Percentiles rank a stretch among this genome's conserved stretches.
These are phyloP conservation scores for Ammodramus savannarum DNA, from an alignment of 2,113 vertebrate species.

Conservation along the genomic window DNA sequence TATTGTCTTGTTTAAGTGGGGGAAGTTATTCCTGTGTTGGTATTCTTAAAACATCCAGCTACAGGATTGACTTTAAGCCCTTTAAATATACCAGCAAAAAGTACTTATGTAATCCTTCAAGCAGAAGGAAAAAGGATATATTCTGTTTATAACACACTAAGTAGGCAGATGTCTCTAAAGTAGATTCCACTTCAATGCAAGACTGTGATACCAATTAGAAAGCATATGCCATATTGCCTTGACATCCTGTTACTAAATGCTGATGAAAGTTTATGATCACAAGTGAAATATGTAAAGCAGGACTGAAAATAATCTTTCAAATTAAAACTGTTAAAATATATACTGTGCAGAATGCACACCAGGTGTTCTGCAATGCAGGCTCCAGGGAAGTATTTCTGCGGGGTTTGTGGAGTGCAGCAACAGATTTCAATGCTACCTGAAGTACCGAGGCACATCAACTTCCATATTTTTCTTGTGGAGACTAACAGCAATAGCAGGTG, in stretches of 20 bases:
- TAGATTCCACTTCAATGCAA: slow-evolving; percentile 22
- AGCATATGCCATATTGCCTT: background rate
- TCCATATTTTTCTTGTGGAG: background rate
- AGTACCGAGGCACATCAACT: background rate
- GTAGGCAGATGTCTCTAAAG: slow-evolving; percentile 45
- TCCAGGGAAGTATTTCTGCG: background rate
- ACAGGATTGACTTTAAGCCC: background rate
- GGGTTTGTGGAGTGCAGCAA: background rate
- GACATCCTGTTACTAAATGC: slow-evolving; percentile 11
- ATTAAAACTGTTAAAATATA: background rate
- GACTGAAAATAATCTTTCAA: slow-evolving; percentile 31
- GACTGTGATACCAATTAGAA: slow-evolving; percentile 3
- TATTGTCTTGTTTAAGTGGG: background rate
- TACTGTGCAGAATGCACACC: background rate
- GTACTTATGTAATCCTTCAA: background rate
- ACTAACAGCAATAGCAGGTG: background rate
- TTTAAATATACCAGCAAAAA: background rate
- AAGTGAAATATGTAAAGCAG: slow-evolving; percentile 5
- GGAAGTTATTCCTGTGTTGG: background rate
- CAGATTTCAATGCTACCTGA: background rate
- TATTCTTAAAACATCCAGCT: background rate
- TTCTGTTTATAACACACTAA: slow-evolving; percentile 15
- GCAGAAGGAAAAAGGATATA: background rate
- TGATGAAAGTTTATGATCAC: slow-evolving; percentile 18
- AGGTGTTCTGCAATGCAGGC: background rate